Conservation (phyloP, 2,797 vertebrate species). For the Rhynchonycteris naso region DNA sequence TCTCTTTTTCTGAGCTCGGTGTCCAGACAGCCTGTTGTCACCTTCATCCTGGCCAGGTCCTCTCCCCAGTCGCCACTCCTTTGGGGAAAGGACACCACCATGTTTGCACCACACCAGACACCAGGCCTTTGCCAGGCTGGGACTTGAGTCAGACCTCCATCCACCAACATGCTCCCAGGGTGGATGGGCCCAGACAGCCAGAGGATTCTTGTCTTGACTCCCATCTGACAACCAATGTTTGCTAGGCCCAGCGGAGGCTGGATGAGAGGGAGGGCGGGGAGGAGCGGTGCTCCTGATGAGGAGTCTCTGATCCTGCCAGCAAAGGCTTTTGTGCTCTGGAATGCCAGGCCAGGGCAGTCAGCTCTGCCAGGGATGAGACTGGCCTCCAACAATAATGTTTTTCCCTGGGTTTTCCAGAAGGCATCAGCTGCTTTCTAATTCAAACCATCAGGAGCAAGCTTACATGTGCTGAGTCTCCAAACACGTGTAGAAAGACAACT, state of each 20-base stretch:
- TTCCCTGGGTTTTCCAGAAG: conserved; percentile 70
- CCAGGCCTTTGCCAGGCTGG: conserved; percentile 1
- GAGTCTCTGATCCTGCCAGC: conserved; percentile 61
- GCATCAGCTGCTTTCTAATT: conserved; percentile 74
- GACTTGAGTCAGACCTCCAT: conserved; percentile 49
- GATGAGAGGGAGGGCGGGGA: background rate
- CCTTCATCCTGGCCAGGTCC: background rate
- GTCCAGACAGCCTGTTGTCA: background rate
- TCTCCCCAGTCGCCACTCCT: rapidly evolving
- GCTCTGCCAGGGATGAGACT: conserved; percentile 48
- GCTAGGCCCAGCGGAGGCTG: conserved; percentile 38
- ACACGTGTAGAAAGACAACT: background rate
- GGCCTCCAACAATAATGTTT: conserved; percentile 78
- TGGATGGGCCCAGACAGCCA: background rate
- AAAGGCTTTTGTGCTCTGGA: conserved; percentile 62
- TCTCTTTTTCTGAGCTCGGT: background rate
- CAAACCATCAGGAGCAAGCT: conserved; percentile 63
- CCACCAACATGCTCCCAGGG: background rate
- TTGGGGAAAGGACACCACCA: background rate
- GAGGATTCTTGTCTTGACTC: conserved; percentile 41
- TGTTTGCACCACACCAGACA: background rate
- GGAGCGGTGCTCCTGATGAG: background rate
- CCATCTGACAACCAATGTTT: background rate
- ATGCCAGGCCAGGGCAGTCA: conserved; percentile 48
- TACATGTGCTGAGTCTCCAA: conserved; percentile 49